A percentile compares a stretch with the other conserved stretches of the same genome.
Evolutionary conservation across 1,140 invertebrate species (phyloP).

Genomic region (Archivesica marissinica): DNA sequence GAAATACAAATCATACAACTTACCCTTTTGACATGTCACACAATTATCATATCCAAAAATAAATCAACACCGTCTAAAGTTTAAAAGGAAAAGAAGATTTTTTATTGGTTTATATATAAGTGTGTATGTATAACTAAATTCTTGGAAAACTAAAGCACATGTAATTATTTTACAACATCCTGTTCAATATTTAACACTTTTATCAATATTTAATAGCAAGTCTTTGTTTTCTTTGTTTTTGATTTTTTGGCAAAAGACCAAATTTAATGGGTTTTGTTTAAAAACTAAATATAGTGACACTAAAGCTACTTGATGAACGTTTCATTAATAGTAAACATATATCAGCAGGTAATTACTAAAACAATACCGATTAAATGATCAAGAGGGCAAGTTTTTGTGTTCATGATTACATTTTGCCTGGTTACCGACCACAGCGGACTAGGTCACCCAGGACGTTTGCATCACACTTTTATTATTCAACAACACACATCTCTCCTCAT

Average conservation of each 20-base stretch:
- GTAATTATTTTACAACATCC: too few relatives aligned
- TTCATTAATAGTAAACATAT: neutral
- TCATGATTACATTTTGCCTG: neutral
- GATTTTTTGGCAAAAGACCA: constrained; percentile 23
- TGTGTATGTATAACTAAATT: too few relatives aligned
- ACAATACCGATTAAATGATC: neutral
- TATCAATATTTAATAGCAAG: too few relatives aligned
- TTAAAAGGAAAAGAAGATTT: too few relatives aligned
- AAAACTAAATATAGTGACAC: neutral
- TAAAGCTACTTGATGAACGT: neutral
- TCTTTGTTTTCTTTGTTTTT: neutral
- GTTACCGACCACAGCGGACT: neutral
- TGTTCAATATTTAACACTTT: too few relatives aligned
- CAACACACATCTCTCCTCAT: neutral
- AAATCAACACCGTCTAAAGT: neutral
- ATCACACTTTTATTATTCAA: neutral
- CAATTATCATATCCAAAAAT: constrained; percentile 38
- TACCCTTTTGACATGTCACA: constrained; percentile 19
- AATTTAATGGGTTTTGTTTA: neutral
- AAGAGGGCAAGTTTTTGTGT: neutral
- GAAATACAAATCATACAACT: too few relatives aligned
- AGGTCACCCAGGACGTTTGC: neutral
- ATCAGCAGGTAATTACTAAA: neutral
- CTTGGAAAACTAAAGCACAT: too few relatives aligned
- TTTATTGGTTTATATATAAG: too few relatives aligned